Percentiles rank a stretch among this genome's conserved stretches.
Conservation (phyloP, 2,113 vertebrate species). For the Mus pahari region DNA sequence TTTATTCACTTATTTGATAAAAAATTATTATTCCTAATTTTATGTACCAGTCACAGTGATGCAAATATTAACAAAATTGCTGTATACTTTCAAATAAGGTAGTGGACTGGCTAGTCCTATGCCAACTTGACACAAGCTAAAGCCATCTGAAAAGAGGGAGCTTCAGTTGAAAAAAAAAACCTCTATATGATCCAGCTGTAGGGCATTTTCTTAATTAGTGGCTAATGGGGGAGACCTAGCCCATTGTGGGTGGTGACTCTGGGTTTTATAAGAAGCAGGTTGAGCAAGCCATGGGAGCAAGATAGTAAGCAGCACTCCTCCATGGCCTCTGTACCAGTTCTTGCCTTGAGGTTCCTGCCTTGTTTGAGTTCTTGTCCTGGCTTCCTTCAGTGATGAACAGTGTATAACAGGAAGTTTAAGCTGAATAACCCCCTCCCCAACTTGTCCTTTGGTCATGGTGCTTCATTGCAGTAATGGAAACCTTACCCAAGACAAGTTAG, state of each 20-base stretch:
- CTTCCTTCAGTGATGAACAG: neutral
- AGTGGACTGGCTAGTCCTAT: neutral
- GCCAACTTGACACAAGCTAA: neutral
- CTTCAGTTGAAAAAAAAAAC: neutral
- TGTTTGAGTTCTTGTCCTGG: neutral
- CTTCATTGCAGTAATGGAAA: neutral
- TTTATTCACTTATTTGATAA: neutral
- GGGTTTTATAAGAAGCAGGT: neutral
- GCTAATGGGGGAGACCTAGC: too few species aligned
- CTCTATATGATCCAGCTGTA: too few species aligned
- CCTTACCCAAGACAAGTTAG: neutral
- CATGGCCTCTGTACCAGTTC: neutral
- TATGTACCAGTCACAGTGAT: neutral
- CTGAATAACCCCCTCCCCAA: neutral
- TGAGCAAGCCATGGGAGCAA: neutral
- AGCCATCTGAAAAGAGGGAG: neutral
- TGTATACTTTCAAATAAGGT: neutral
- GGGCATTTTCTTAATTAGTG: neutral
- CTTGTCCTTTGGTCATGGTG: neutral
- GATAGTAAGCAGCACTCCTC: neutral
- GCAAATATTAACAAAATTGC: slow-evolving; percentile 3
- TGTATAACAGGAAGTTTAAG: neutral
- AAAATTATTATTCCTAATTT: neutral
- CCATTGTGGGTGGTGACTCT: neutral
- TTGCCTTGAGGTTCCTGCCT: neutral